These are phyloP conservation scores for Deilephila elpenor DNA, from an alignment of 2,888 invertebrate species.

Conservation along the genomic window DNA sequence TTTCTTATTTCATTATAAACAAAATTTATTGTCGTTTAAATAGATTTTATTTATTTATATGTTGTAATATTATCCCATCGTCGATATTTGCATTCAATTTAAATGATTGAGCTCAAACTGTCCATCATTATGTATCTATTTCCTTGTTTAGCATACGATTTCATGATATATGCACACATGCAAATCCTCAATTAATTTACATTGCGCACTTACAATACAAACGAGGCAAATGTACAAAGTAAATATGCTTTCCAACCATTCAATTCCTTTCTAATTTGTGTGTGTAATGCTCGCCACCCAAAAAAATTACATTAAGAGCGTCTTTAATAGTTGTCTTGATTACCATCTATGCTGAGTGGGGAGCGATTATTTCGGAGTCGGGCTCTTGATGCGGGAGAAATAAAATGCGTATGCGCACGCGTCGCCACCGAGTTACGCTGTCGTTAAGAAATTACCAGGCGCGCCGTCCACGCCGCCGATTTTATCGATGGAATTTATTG, in stretches of 20 bases:
- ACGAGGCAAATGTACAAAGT: slow-evolving; percentile 26
- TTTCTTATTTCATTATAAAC: no score
- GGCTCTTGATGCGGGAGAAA: slow-evolving; percentile 76
- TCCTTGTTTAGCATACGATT: background rate
- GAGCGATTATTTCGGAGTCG: slow-evolving; percentile 82
- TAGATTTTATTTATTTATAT: background rate
- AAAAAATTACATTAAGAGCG: slow-evolving; percentile 79
- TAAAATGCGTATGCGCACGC: slow-evolving; percentile 82
- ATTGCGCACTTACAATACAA: background rate
- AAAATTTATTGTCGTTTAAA: background rate
- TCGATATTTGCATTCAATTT: background rate
- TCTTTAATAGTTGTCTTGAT: slow-evolving; percentile 81
- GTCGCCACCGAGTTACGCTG: slow-evolving; percentile 84
- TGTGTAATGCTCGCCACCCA: slow-evolving; percentile 51
- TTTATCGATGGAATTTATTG: slow-evolving; percentile 85
- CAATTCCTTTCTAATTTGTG: slow-evolving; percentile 64
- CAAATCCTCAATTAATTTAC: background rate
- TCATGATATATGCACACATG: background rate
- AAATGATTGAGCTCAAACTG: no score
- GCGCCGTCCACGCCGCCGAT: slow-evolving; percentile 78
- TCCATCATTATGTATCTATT: background rate
- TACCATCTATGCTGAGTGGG: slow-evolving; percentile 83
- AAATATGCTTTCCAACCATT: slow-evolving; percentile 28
- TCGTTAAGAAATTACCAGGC: slow-evolving; percentile 83
- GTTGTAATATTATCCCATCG: background rate